Base-by-base conservation (phyloP, 2,113 vertebrate genomes). In the Petroica traversi region DNA sequence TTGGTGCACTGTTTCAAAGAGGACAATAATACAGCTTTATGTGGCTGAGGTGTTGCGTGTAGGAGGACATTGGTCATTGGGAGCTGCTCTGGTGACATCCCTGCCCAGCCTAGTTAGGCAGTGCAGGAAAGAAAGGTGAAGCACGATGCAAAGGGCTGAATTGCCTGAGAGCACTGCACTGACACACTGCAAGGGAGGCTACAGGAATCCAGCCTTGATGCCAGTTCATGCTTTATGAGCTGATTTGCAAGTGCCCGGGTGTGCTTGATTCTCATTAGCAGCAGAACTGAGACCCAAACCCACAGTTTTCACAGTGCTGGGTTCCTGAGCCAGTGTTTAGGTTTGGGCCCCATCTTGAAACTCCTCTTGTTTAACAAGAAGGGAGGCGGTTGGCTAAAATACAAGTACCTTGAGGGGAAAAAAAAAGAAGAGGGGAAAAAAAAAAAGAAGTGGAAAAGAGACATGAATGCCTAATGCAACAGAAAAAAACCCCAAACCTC, bases 381-480 rank as follows among this genome's bases (percentile, higher is more conserved):
- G 54, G 57, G 61, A 86, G 62, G 80, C 8, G 2, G 54, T 43
- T 94, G 89, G 85, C 81, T 93, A 90, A 89, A 92, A 81, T 62
- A 84, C 57, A 89, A 96, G 57, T 80, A 85, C 54, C 36, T 55
- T 85, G 43, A 82, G 49, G 67, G n/a, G 36, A 38, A 58, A 41
- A 67, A 48, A 38, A n/a, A 24, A n/a, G 1, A 31, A 34, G 3
- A 40, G 10, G n/a, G n/a, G n/a, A n/a, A 18, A 33, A 48, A 46
- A 73, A 46, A 78, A 62, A 91, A 87, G 16, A 86, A 34, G 31
- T 78, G 85, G 90, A 92, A 93, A 96, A 93, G 92, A 91, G 74
- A 84, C 89, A 89, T 34, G 57, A 85, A 92, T 89, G 87, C 88
- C 91, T 95, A 97, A 96, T 85, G 69, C 58, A 93, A 93, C 91